Percentiles rank a stretch among this genome's conserved stretches.
These are phyloP conservation scores for Epirrhoe alternata DNA, from an alignment of 2,888 invertebrate species.

Conservation along the genomic window DNA sequence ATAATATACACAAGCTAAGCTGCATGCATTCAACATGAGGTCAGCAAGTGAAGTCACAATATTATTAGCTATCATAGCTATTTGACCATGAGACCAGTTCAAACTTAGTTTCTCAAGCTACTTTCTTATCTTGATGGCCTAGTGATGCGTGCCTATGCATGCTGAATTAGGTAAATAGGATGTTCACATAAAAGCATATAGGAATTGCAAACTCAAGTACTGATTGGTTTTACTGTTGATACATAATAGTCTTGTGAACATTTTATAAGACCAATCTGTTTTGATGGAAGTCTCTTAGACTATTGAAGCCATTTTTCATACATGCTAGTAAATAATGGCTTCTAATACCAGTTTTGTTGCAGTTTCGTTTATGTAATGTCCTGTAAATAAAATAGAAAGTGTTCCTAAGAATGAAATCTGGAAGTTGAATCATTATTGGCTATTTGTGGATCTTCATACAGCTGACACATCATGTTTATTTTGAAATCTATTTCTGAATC, in stretches of 20 bases:
- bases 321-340: neutral
- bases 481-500: constrained; percentile 16
- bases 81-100: neutral
- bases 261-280: constrained; percentile 19
- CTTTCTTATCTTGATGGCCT: constrained; percentile 6
- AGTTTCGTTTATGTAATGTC: constrained; percentile 59
- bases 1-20: neutral
- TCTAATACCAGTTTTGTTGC: constrained; percentile 65
- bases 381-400: constrained; percentile 11
- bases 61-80: neutral
- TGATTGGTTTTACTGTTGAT: neutral
- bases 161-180: constrained; percentile 1
- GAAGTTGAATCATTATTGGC: constrained; percentile 1
- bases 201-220: neutral
- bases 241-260: constrained; percentile 25
- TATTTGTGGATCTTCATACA: constrained; percentile 5
- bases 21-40: constrained; percentile 6
- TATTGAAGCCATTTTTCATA: constrained; percentile 27
- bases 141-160: constrained; percentile 4
- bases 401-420: neutral
- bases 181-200: constrained; percentile 20
- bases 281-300: constrained; percentile 59
- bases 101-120: neutral
- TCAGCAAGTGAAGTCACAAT: constrained; percentile 4
- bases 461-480: constrained; percentile 5